Base-by-base conservation (phyloP, 2,113 vertebrate genomes). In the Corvus hawaiiensis region DNA sequence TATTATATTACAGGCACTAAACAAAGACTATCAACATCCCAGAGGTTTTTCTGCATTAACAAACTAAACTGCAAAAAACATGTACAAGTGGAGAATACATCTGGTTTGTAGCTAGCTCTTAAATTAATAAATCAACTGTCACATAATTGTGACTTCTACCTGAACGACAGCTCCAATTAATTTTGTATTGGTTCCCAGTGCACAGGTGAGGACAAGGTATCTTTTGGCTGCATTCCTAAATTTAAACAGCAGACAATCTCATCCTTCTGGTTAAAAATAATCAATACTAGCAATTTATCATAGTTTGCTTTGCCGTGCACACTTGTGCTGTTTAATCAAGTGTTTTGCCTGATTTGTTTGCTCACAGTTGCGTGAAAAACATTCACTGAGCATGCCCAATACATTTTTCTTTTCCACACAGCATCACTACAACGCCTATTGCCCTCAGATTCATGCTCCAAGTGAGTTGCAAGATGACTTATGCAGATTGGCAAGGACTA, bases 101-200 rank as follows among this genome's bases (percentile, higher is more conserved):
- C 58, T 96, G 54, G 39, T 82, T 91, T 74, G 33, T 33, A 88
- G 51, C 63, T 82, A 66, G 32, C 43, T 93, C 54, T 83, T 87
- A 92, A 93, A 97, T 94, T 90, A 95, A 93, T 97, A 95, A 97
- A 97, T 97, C 93, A 96, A 54, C 78, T 71, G 62, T 95, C 91
- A 91, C 35, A 71, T 89, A 93, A 93, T 85, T 86, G 87, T 88
- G 81, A 96, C 72, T 93, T 95, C 90, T 94, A 71, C 66, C 72
- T 92, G 85, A 97, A 89, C 0, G 21, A 93, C 91, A 97, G 58
- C 43, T 89, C 68, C 67, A 95, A 97, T 97, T 95, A 95, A 94
- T 94, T 95, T 95, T 94, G 16, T 63, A 76, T 90, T 93, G 81
- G 83, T 78, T 95, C 48, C 19, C 52, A 71, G 91, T 68, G 79